Evolutionary conservation across 2,797 vertebrate genomes (phyloP), one percentile per base, ranked within the genome.

Genomic region (Acomys russatus): DNA sequence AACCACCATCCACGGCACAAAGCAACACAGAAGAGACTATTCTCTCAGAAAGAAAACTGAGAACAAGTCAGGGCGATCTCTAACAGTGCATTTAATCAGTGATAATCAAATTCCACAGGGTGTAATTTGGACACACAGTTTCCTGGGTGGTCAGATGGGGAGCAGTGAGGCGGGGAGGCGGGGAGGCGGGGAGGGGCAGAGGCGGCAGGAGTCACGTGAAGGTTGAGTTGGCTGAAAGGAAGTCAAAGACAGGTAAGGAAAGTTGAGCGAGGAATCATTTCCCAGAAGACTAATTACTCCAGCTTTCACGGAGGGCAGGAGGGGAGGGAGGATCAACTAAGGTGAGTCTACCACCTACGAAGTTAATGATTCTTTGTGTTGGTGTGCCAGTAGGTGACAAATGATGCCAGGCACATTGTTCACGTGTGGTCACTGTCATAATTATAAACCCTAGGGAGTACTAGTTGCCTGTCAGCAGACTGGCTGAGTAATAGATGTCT

Each of bases 61-160:
- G 77, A 78, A 92, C 91, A 89, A 91, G 88, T 89, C 20, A 9
- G 66, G 93, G 25, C 88, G 86, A 82, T 92, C 92, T 92, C 92
- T 92, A 96, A 86, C 74, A 73, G 90, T 59, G 63, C 54, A 33
- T 68, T 88, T 95, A 96, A 96, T 93, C 78, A 93, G 85, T 90
- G 76, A 23, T 87, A 92, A 93, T 94, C 86, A 92, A 94, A 94
- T 94, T 92, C 90, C 94, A 54, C 38, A 87, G 56, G 54, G 9
- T 91, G 51, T 95, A 89, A 94, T 92, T 84, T 74, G 83, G 25
- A 76, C 59, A 92, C 83, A 66, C 30, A 61, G 83, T 94, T 92
- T 93, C 54, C 74, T 82, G 83, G 78, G 82, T 87, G 79, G 86
- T 80, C 94, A 92, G 61, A 49, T 68, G 56, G 30, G 51, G 20